Evolutionary conservation across 2,113 vertebrate genomes (phyloP).

Genomic region (Vulpes ferrilata): DNA sequence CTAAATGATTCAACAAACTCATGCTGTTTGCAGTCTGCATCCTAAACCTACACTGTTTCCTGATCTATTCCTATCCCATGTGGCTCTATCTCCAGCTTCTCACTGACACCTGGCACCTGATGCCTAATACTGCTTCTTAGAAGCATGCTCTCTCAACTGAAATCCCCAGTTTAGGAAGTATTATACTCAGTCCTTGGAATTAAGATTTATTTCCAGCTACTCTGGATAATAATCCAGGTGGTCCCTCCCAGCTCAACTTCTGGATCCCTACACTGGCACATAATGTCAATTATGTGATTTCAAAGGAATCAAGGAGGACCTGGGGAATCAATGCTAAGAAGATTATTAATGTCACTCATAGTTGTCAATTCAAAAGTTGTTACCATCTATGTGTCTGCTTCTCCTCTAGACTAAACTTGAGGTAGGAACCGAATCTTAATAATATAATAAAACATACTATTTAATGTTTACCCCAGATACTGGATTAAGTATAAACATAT

Average conservation of each 20-base stretch:
- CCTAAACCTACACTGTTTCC: neutral
- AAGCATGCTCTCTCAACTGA: neutral
- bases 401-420: neutral
- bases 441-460: constrained; percentile 27
- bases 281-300: neutral
- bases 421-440: neutral
- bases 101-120: neutral
- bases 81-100: neutral
- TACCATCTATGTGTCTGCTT: neutral
- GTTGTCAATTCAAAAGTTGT: neutral
- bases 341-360: neutral
- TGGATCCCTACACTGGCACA: neutral
- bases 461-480: neutral
- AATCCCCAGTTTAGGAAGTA: neutral
- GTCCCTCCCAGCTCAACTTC: neutral
- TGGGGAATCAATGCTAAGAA: neutral
- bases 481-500: neutral
- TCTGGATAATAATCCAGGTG: neutral
- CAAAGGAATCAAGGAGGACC: neutral
- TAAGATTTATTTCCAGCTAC: neutral
- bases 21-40: neutral
- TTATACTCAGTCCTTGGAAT: neutral
- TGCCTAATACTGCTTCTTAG: neutral
- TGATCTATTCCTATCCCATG: neutral
- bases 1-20: neutral